Conservation (phyloP, 2,113 vertebrate species). For the Eptesicus fuscus region DNA sequence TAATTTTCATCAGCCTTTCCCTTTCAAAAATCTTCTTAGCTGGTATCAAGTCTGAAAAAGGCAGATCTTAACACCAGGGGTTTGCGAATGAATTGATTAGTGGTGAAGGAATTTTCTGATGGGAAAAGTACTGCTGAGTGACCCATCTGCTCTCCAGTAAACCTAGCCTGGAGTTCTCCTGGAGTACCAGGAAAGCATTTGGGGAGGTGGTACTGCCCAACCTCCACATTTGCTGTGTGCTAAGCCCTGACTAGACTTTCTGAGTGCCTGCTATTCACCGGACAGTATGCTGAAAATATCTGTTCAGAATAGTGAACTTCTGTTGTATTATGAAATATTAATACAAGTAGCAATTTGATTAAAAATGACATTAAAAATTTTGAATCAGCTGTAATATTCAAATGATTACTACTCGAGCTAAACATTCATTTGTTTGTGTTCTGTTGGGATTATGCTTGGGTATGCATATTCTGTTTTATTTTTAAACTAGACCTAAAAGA, state of each 20-base stretch:
- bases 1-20: not conserved
- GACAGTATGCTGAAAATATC: too few species aligned
- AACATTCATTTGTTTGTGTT: slow-evolving; percentile 5
- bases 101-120: not conserved
- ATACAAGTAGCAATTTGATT: not conserved
- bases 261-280: not conserved
- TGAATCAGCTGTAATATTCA: not conserved
- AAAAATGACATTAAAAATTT: not conserved
- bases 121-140: not conserved
- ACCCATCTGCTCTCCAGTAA: not conserved
- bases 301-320: not conserved
- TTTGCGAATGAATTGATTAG: not conserved
- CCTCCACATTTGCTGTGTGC: not conserved
- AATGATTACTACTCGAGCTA: not conserved
- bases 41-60: not conserved
- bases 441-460: slow-evolving; percentile 23
- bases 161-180: not conserved
- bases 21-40: not conserved
- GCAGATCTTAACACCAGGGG: not conserved
- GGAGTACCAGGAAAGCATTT: not conserved
- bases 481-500: slow-evolving; percentile 54
- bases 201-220: not conserved
- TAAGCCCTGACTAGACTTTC: not conserved
- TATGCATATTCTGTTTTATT: slow-evolving; percentile 54
- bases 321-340: not conserved